Conservation (phyloP, 1,140 invertebrate genomes). For the Physella acuta region DNA sequence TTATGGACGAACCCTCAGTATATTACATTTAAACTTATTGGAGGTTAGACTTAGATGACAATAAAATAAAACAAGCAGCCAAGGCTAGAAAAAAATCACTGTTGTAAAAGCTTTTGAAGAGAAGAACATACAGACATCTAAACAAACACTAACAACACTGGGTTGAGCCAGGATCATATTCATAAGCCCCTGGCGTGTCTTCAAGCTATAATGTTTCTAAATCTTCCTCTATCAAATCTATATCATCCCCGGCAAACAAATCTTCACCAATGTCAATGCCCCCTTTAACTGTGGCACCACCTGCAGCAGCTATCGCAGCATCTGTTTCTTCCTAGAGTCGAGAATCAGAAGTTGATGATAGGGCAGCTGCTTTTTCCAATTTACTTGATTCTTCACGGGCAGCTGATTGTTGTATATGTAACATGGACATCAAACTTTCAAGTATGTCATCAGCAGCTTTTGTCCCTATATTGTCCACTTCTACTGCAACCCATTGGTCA, state of each 20-base stretch:
- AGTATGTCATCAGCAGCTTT: conserved; percentile 28
- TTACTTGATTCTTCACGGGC: conserved; percentile 40
- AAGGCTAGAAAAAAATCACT: no score
- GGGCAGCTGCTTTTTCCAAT: conserved; percentile 44
- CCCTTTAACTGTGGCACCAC: conserved; percentile 45
- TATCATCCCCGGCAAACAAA: conserved; percentile 86
- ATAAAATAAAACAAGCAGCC: no score
- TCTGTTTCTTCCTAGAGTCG: conserved; percentile 34
- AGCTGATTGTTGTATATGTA: conserved; percentile 1
- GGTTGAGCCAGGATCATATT: not conserved
- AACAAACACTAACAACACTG: not conserved
- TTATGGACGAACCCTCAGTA: no score
- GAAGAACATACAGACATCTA: not conserved
- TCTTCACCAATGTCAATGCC: conserved; percentile 81
- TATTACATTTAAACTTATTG: no score
- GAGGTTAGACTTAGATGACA: no score
- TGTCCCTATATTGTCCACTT: conserved; percentile 44
- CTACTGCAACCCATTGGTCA: conserved; percentile 38
- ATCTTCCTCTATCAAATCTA: conserved; percentile 81
- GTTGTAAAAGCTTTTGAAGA: not conserved
- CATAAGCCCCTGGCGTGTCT: conserved; percentile 24
- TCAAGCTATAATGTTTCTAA: conserved; percentile 64
- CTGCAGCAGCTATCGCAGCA: conserved; percentile 48
- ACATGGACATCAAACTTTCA: not conserved
- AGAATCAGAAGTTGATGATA: conserved; percentile 27